Base-by-base conservation (phyloP, 1,140 invertebrate species). In the Brachionus rubens region DNA sequence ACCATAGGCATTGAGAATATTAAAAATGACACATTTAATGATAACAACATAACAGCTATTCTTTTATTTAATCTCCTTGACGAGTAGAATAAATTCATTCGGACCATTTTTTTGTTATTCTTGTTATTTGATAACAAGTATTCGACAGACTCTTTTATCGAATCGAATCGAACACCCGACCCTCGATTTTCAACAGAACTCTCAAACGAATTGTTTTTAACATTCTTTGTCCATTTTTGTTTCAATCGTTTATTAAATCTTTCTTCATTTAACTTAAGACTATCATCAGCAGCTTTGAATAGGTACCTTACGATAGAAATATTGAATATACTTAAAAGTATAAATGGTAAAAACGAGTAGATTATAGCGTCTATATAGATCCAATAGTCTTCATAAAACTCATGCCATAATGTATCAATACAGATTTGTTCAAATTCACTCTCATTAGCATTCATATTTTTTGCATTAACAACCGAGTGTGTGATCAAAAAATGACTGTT, bases 271-370 rank as follows among this genome's bases (percentile, higher is more conserved):
- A 70, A 12, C 19, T 70, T 40, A 43, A 48, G 33, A 40, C 65
- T 70, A 5, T 70, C 65, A n/a, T 70, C 65, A 19, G 65, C 65
- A 14, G 65, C 65, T 21, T 70, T 70, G 65, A 70, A 70, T 33
- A 70, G 19, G 7, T 46, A 70, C 43, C 43, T 47, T 2, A 70
- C 47, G 10, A 70, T 70, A 6, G 43, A 47, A n/a, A 70, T 19
- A 33, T 70, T 70, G 14, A 70, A 70, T 43, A 70, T 46, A 9
- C 43, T 70, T 14, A 70, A 16, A 0, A 70, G 28, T 24, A 21
- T 28, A 16, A 50, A 70, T 1, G 65, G 65, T 26, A 70, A 24
- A 50, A 70, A 70, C n/a, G 65, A 70, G 26, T 70, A 70, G 12
- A 70, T 70, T 19, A 33, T 16, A n/a, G 65, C 65, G 28, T 70